These are phyloP conservation scores for Alcis repandata DNA, from an alignment of 2,888 invertebrate species.

Conservation along the genomic window DNA sequence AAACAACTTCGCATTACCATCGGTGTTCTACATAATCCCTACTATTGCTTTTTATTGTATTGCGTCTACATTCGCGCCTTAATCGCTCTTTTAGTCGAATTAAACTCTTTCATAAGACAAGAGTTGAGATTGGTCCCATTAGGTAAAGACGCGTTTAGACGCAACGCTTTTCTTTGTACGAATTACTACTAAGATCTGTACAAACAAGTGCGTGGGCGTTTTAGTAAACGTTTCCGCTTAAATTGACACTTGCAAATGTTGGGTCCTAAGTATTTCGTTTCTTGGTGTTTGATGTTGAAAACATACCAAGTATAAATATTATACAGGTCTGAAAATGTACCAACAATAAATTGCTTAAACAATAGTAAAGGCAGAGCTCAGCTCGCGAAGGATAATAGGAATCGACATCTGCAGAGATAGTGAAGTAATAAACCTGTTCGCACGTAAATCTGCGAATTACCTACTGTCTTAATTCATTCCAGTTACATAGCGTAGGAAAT, in stretches of 20 bases:
- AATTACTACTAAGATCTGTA: background rate
- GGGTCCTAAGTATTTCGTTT: too few species aligned
- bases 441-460: conserved; percentile 45
- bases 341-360: too few species aligned
- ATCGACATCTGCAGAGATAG: conserved; percentile 37
- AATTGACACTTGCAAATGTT: too few species aligned
- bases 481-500: conserved; percentile 51
- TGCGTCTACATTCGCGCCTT: conserved; percentile 72
- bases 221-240: conserved; percentile 13
- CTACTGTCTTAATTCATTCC: conserved; percentile 44
- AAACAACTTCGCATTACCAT: conserved; percentile 82
- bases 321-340: too few species aligned
- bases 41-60: conserved; percentile 82
- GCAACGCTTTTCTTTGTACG: background rate
- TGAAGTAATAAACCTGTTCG: conserved; percentile 41
- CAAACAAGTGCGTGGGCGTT: background rate
- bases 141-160: conserved; percentile 25
- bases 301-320: too few species aligned
- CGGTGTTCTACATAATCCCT: conserved; percentile 82
- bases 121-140: conserved; percentile 35
- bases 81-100: conserved; percentile 63
- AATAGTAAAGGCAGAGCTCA: background rate
- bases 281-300: too few species aligned
- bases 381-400: conserved; percentile 23
- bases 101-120: conserved; percentile 58